Conservation (phyloP, 2,888 invertebrate species). For the Tenthredo livida region DNA sequence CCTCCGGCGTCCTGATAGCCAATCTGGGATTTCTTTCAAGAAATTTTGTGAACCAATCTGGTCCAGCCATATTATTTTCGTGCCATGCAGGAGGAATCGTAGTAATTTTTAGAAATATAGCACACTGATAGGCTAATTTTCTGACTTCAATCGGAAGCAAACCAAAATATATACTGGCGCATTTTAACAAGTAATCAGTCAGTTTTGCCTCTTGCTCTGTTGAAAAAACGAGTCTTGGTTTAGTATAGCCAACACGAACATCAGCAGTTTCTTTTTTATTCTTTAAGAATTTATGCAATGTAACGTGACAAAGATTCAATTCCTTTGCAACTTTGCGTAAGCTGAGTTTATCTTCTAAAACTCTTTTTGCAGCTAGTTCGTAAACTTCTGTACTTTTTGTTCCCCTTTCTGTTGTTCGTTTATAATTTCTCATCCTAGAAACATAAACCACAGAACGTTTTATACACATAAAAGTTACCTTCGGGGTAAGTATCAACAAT, state of each 20-base stretch:
- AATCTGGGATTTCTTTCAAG: conserved; percentile 55
- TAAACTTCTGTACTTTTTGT: conserved; percentile 41
- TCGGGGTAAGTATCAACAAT: not conserved
- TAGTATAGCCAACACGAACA: conserved; percentile 28
- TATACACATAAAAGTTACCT: conserved; percentile 1
- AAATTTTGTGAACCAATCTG: conserved; percentile 53
- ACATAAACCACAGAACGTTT: not conserved
- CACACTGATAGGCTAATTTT: conserved; percentile 55
- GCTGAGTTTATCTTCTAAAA: conserved; percentile 48
- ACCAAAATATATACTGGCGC: conserved; percentile 54
- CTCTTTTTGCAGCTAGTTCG: conserved; percentile 37
- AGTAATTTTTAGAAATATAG: conserved; percentile 30
- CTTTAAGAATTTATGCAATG: conserved; percentile 13
- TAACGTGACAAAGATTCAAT: conserved; percentile 39
- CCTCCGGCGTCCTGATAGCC: conserved; percentile 56
- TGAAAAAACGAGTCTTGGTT: conserved; percentile 39
- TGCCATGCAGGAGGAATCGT: conserved; percentile 52
- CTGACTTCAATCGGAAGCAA: conserved; percentile 57
- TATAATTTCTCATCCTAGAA: conserved; percentile 50
- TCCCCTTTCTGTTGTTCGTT: conserved; percentile 54
- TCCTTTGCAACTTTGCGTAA: conserved; percentile 46
- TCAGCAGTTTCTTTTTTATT: not conserved
- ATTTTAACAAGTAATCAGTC: conserved; percentile 39
- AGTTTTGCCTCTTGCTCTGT: conserved; percentile 39
- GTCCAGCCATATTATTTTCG: conserved; percentile 50